phyloP scores from a whole-genome alignment of 2,113 vertebrate genomes.

The Cheilinus undulatus region DNA sequence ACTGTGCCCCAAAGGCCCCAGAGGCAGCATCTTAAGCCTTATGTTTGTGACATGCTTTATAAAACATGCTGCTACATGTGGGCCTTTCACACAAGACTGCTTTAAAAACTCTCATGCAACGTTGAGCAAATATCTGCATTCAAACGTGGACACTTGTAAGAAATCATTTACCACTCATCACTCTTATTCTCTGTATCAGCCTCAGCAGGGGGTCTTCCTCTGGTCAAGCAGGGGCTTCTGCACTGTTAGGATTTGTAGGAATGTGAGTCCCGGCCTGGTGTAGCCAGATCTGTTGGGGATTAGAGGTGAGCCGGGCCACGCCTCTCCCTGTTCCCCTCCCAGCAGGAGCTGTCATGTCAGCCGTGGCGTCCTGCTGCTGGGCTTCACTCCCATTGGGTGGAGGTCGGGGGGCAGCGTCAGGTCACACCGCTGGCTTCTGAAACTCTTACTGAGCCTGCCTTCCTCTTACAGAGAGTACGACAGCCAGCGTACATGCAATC shows the following conservation, averaged over 20 bases:
- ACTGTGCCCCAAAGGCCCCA: conserved; percentile 66
- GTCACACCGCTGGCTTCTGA: conserved; percentile 59
- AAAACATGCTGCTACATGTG: conserved; percentile 52
- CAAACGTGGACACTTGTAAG: conserved; percentile 27
- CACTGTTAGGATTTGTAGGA: conserved; percentile 41
- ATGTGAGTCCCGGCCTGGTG: conserved; percentile 45
- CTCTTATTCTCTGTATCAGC: background rate
- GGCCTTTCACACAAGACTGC: conserved; percentile 19
- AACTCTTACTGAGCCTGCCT: conserved; percentile 24
- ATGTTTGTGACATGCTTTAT: conserved; percentile 34
- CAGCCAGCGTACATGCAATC: conserved; percentile 35
- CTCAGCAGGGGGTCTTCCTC: conserved; percentile 42
- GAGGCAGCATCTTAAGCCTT: conserved; percentile 58
- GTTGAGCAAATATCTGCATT: conserved; percentile 36
- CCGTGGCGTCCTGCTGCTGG: conserved; percentile 54
- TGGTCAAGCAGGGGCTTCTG: conserved; percentile 23
- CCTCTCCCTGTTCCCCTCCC: conserved; percentile 54
- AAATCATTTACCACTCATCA: conserved; percentile 20
- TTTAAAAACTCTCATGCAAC: conserved; percentile 23
- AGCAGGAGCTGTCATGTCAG: conserved; percentile 74
- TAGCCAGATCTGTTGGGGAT: conserved; percentile 51
- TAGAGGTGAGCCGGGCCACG: conserved; percentile 55
- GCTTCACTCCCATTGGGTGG: conserved; percentile 53
- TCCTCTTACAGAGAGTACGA: conserved; percentile 27
- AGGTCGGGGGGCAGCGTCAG: conserved; percentile 65